A percentile compares a stretch with the other conserved stretches of the same genome.
phyloP scores from a whole-genome alignment of 2,113 vertebrate species.

The Labeo rohita region DNA sequence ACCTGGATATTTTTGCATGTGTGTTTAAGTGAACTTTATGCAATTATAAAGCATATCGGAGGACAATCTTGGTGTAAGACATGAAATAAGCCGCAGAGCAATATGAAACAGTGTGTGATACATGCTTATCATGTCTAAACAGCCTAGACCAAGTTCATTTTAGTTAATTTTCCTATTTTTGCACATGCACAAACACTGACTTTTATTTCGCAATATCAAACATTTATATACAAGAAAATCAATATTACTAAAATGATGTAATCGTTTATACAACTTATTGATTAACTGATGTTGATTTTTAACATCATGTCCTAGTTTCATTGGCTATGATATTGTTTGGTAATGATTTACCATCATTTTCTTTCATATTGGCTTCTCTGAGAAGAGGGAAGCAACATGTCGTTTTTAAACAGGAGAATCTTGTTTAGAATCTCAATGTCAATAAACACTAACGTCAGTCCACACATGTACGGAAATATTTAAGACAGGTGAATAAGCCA shows the following conservation, averaged over 20 bases:
- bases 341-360: slow-evolving; percentile 10
- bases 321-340: background rate
- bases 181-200: background rate
- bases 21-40: background rate
- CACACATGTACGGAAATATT: background rate
- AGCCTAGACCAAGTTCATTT: background rate
- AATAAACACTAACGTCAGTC: background rate
- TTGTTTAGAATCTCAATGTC: background rate
- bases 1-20: background rate
- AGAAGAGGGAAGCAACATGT: background rate
- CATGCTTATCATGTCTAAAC: background rate
- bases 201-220: background rate
- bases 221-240: background rate
- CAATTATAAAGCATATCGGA: background rate
- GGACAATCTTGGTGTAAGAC: background rate
- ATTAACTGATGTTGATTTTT: slow-evolving; percentile 1
- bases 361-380: background rate
- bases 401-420: background rate
- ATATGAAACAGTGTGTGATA: background rate
- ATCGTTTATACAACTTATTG: background rate
- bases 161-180: background rate
- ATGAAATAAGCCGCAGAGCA: background rate
- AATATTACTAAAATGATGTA: background rate
- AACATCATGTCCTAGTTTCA: background rate
- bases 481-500: background rate